Base-by-base conservation (phyloP, 2,888 invertebrate genomes). In the Chouioia cunea region DNA sequence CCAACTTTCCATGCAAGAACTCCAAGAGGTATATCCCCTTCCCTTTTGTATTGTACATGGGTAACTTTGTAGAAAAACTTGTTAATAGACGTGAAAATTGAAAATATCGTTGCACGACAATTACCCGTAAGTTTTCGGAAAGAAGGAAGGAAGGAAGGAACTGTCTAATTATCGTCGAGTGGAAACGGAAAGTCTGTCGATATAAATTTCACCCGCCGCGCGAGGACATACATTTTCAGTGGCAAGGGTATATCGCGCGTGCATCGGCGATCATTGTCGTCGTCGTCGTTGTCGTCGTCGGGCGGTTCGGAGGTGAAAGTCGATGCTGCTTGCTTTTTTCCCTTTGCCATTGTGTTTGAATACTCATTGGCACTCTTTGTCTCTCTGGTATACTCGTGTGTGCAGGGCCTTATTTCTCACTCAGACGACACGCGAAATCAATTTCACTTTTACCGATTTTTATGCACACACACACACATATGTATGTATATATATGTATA, bases 201-300 rank as follows among this genome's bases (percentile, higher is more conserved):
- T 70, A 70, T 65, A 65, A 70, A 70, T 70, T 70, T 70, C 70
- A 65, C 70, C 54, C 52, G 53, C 44, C 43, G 46, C 62, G 18
- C 44, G 44, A 48, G 43, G 47, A 43, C 27, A 64, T 59, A 65
- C 27, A 18, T 71, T 71, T 71, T 71, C 71, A 71, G 71, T 71
- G 71, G 71, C 71, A 71, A 71, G 71, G 71, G 60, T 70, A 71
- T 67, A 71, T 63, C 67, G 63, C 63, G 67, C 71, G 66, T 71
- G 66, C 67, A 67, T 71, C 71, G 70, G 12, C 63, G 47, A 71
- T 71, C 71, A 71, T 71, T 67, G 71, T 71, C 71, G 58, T 71
- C 63, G 16, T 50, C 18, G 18, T 14, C 20, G 23, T 46, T 47
- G 50, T 48, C 52, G 58, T 60, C 47, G 23, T 54, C 60, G 60